Base-by-base conservation (phyloP, 37 sponge, comb jelly and placozoan genomes). In the Hexactinellida sp. region DNA sequence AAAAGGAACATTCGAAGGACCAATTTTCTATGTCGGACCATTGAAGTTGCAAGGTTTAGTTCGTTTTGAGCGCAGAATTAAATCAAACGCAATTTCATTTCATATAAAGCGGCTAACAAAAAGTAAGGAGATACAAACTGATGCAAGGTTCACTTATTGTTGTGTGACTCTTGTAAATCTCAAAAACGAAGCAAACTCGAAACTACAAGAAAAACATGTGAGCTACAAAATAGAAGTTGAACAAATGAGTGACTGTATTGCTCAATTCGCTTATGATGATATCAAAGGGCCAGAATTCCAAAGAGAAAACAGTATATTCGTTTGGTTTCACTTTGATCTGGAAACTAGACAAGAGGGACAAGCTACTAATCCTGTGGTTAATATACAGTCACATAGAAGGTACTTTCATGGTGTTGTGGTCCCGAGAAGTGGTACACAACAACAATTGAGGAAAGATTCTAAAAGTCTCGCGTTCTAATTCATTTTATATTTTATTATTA, bases 201-300 rank as follows among this genome's bases (percentile, higher is more conserved):
- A 63, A 23, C 76, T 63, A 25, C 76, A 25, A 63, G 76, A 63
- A n/a, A 63, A n/a, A 28, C 76, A 63, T 63, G 76, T 63, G 5
- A 63, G 76, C 34, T 63, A 63, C 76, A 63, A 63, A n/a, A 63
- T 63, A 25, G 76, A 63, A n/a, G 76, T 63, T n/a, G 76, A 63
- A 3, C 76, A 63, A 28, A 32, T n/a, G 76, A 63, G 76, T 28
- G 76, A 63, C 13, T 63, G 76, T n/a, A 63, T 63, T 21, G 76
- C 76, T 32, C 76, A 63, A n/a, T 63, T 63, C 34, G 30, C 32
- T 23, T 63, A 63, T n/a, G 76, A 63, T 63, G 76, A 63, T 28
- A 28, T 63, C 76, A 63, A 63, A 28, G 13, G 5, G 3, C 76
- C 76, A 63, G 76, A 63, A 21, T 63, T 25, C 34, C 76, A 63